Evolutionary conservation across 2,888 invertebrate genomes (phyloP), one percentile per base, ranked within the genome.

Genomic region (Nebria brevicollis): DNA sequence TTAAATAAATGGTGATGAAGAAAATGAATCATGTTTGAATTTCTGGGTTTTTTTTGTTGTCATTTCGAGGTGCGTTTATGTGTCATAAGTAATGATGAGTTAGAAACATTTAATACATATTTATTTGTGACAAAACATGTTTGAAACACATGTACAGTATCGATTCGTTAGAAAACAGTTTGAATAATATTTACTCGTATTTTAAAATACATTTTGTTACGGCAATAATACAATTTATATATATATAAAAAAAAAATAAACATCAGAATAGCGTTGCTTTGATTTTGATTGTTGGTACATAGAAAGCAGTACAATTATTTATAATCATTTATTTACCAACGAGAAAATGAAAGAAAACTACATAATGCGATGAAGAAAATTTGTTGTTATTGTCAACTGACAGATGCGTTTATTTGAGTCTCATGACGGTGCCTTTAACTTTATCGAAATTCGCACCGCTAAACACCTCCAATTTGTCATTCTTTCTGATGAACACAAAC

Each of bases 361-460:
- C 8, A 54, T 54, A 54, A 7, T 54, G 54, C 54, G 54, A 54
- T 54, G 54, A 54, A 54, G 8, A 54, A 54, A 54, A 54, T 54
- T 54, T 6, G 13, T 11, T 54, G 13, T 54, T 7, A 54, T 11
- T 54, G n/a, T 20, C 2, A 34, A 34, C 34, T 34, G 34, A 34
- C 3, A 34, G 25, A 72, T 42, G 5, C 34, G 5, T 70, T 88
- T 92, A 93, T 90, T 92, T 92, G 85, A 91, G 87, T 85, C 92
- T 92, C 80, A 90, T 84, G 83, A 95, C 91, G 77, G 91, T 91
- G 86, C 91, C 90, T 86, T 90, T 91, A 77, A 96, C 90, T 89
- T 93, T 95, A 42, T 93, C 93, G 77, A 91, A 92, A 87, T 95
- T 96, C 54, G 96, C 96, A 20, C 96, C 96, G 82, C 94, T 93